Evolutionary conservation across 2,113 vertebrate species (phyloP).

Genomic region (Physeter macrocephalus): DNA sequence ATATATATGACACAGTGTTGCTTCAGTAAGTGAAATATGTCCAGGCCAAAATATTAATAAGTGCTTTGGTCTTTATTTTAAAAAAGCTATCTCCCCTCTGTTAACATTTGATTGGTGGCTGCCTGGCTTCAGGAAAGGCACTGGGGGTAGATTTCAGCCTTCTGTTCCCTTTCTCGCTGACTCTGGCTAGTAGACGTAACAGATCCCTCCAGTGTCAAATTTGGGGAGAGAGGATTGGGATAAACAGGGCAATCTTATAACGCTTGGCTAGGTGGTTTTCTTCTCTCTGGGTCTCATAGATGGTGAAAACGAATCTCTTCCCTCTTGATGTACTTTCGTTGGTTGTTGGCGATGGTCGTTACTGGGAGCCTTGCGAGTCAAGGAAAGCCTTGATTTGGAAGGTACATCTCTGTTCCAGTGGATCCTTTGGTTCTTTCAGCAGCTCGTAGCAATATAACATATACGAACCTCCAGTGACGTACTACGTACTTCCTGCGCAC

Average conservation of each 20-base stretch:
- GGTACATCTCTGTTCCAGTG: neutral
- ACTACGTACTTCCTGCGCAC: accelerated
- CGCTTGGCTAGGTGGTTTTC: neutral
- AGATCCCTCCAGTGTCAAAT: neutral
- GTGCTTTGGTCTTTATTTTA: neutral
- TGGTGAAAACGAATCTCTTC: neutral
- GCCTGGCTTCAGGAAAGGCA: neutral
- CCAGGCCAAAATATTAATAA: neutral
- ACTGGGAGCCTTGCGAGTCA: neutral
- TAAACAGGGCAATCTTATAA: neutral
- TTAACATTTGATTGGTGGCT: neutral
- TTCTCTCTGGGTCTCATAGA: neutral
- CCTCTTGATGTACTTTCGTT: neutral
- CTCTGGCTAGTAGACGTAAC: neutral
- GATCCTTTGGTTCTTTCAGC: neutral
- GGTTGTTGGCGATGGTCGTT: neutral
- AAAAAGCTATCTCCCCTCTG: neutral
- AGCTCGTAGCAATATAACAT: neutral
- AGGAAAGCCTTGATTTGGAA: neutral
- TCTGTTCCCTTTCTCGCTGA: neutral
- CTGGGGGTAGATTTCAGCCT: neutral
- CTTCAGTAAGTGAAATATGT: neutral
- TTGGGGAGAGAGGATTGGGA: neutral
- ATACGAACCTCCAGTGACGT: neutral
- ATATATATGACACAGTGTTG: neutral